A percentile compares a stretch with the other conserved stretches of the same genome.
These are phyloP conservation scores for Pteruthius melanotis DNA, from an alignment of 2,113 vertebrate species.

Conservation along the genomic window DNA sequence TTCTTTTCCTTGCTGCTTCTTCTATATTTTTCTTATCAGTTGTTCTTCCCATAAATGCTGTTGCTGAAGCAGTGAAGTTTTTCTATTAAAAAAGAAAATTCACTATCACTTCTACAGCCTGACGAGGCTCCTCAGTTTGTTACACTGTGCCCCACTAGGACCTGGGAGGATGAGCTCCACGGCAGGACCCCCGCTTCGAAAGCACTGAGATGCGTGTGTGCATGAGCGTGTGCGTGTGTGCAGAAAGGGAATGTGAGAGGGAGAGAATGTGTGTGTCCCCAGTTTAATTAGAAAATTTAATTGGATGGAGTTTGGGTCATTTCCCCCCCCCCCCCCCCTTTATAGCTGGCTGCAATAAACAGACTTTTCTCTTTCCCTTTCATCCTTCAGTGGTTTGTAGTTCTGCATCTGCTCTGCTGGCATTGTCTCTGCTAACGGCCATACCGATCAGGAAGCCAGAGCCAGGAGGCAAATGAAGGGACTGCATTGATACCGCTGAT, in stretches of 20 bases:
- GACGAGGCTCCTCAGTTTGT: neutral
- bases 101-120: neutral
- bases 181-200: neutral
- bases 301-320: slow-evolving; percentile 59
- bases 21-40: neutral
- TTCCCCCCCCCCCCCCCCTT: neutral
- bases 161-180: neutral
- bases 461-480: slow-evolving; percentile 51
- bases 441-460: slow-evolving; percentile 45
- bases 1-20: neutral
- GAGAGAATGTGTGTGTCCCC: slow-evolving; percentile 43
- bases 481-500: slow-evolving; percentile 18
- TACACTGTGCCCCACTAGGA: neutral
- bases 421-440: slow-evolving; percentile 56
- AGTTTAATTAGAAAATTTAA: slow-evolving; percentile 72
- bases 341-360: slow-evolving; percentile 65
- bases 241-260: neutral
- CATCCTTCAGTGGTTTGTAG: slow-evolving; percentile 63
- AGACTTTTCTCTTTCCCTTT: slow-evolving; percentile 69
- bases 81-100: neutral
- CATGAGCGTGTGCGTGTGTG: neutral
- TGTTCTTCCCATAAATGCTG: neutral
- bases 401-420: slow-evolving; percentile 67
- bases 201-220: neutral
- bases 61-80: neutral